Percentiles rank a stretch among this genome's conserved stretches.
Evolutionary conservation across 2,888 invertebrate species (phyloP).

Genomic region (Thymelicus sylvestris): DNA sequence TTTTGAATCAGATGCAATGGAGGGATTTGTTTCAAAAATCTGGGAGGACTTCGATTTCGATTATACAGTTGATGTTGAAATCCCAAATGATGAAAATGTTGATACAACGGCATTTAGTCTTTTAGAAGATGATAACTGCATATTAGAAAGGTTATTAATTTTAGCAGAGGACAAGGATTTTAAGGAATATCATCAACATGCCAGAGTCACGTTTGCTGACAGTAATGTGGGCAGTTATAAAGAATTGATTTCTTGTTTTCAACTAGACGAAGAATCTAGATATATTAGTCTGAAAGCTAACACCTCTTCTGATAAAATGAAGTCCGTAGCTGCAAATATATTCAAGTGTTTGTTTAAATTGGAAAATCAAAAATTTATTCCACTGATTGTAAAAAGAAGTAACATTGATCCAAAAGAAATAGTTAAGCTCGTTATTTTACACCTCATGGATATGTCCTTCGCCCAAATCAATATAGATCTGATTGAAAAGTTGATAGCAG

Average conservation of each 20-base stretch:
- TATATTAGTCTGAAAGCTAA: slow-evolving; percentile 60
- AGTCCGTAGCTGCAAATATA: slow-evolving; percentile 62
- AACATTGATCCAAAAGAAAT: slow-evolving; percentile 85
- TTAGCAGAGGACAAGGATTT: slow-evolving; percentile 79
- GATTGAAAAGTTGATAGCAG: slow-evolving; percentile 87
- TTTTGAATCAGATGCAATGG: slow-evolving; percentile 65
- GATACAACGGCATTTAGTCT: slow-evolving; percentile 59
- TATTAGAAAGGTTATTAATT: slow-evolving; percentile 86
- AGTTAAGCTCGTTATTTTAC: slow-evolving; percentile 88
- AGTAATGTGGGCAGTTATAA: slow-evolving; percentile 75
- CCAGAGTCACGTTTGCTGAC: slow-evolving; percentile 85
- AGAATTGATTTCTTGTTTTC: slow-evolving; percentile 84
- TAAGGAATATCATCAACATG: slow-evolving; percentile 64
- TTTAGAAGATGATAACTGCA: slow-evolving; percentile 84
- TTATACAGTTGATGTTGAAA: slow-evolving; percentile 41
- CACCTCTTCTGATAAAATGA: slow-evolving; percentile 60
- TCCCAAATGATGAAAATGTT: slow-evolving; percentile 42
- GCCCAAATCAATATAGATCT: slow-evolving; percentile 80
- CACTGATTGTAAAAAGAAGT: slow-evolving; percentile 60
- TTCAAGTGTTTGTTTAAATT: slow-evolving; percentile 79
- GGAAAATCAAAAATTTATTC: slow-evolving; percentile 55
- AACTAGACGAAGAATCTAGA: slow-evolving; percentile 65
- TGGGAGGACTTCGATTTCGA: slow-evolving; percentile 50
- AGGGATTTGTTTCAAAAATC: slow-evolving; percentile 58
- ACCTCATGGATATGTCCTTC: slow-evolving; percentile 88